These are phyloP conservation scores for Acanthoscelides obtectus DNA, from an alignment of 2,888 invertebrate genomes.

Conservation along the genomic window DNA sequence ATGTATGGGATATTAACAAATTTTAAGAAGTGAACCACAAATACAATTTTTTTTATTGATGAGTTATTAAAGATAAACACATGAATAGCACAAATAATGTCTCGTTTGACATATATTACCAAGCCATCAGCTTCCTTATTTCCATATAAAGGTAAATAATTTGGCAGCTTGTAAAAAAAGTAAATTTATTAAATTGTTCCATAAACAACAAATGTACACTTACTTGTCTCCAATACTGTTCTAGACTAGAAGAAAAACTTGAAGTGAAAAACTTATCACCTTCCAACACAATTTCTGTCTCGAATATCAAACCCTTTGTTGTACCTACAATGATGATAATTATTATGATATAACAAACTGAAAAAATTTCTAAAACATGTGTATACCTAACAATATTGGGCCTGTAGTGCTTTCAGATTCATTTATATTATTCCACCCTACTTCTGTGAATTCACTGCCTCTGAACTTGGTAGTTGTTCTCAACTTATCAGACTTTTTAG, in stretches of 20 bases:
- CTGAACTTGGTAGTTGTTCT: conserved; percentile 62
- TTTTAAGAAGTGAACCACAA: no score
- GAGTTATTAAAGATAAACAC: no score
- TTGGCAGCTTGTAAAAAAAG: conserved; percentile 61
- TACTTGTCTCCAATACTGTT: conserved; percentile 81
- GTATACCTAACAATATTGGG: conserved; percentile 65
- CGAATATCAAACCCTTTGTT: conserved; percentile 83
- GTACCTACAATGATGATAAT: conserved; percentile 56
- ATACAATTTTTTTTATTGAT: no score
- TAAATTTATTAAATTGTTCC: neutral
- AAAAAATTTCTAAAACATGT: neutral
- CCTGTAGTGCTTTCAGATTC: conserved; percentile 68
- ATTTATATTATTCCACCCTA: conserved; percentile 82
- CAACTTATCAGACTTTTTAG: conserved; percentile 69
- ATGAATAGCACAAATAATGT: no score
- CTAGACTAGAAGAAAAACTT: conserved; percentile 54
- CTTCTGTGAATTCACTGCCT: conserved; percentile 82
- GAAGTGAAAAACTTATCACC: conserved; percentile 80
- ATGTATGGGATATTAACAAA: no score
- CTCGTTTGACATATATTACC: conserved; percentile 56
- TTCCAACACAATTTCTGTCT: conserved; percentile 78
- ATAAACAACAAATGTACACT: conserved; percentile 13
- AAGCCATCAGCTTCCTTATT: conserved; percentile 69
- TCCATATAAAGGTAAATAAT: conserved; percentile 70
- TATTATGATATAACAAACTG: neutral